Percentiles rank a stretch among this genome's conserved stretches.
Evolutionary conservation across 2,888 invertebrate genomes (phyloP).

Genomic region (Ecliptopera silaceata): DNA sequence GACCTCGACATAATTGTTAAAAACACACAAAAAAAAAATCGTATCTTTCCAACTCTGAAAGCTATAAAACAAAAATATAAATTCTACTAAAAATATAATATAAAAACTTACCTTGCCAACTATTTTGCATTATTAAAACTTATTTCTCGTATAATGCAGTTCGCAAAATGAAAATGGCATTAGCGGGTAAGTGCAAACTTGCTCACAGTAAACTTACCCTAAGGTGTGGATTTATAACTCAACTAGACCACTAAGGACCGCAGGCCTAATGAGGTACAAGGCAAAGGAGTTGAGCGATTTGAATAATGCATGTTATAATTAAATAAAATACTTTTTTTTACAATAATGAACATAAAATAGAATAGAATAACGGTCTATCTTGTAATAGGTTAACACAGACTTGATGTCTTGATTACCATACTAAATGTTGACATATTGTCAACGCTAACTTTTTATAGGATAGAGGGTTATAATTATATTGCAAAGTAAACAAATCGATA

Average conservation of each 20-base stretch:
- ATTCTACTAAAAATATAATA: not conserved
- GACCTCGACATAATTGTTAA: too few species aligned
- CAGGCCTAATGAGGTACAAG: slow-evolving; percentile 29
- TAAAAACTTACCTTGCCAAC: slow-evolving; percentile 1
- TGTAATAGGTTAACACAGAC: too few species aligned
- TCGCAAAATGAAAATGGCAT: slow-evolving; percentile 37
- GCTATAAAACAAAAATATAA: slow-evolving; percentile 1
- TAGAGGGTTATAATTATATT: too few species aligned
- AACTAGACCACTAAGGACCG: slow-evolving; percentile 37
- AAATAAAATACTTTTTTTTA: too few species aligned
- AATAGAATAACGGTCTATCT: too few species aligned
- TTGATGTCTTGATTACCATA: too few species aligned
- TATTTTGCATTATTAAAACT: slow-evolving; percentile 18
- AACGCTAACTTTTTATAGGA: too few species aligned
- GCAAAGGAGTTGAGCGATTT: slow-evolving; percentile 23
- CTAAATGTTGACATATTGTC: too few species aligned
- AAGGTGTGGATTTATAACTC: slow-evolving; percentile 47
- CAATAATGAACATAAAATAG: too few species aligned
- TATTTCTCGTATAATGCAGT: slow-evolving; percentile 25
- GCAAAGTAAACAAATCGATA: too few species aligned
- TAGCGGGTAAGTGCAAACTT: slow-evolving; percentile 38
- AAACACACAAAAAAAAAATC: not conserved
- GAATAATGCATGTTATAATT: not conserved
- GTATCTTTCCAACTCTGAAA: not conserved
- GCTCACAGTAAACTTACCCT: slow-evolving; percentile 42